Conservation (phyloP, 2,888 invertebrate genomes). For the Cistogaster globosa region DNA sequence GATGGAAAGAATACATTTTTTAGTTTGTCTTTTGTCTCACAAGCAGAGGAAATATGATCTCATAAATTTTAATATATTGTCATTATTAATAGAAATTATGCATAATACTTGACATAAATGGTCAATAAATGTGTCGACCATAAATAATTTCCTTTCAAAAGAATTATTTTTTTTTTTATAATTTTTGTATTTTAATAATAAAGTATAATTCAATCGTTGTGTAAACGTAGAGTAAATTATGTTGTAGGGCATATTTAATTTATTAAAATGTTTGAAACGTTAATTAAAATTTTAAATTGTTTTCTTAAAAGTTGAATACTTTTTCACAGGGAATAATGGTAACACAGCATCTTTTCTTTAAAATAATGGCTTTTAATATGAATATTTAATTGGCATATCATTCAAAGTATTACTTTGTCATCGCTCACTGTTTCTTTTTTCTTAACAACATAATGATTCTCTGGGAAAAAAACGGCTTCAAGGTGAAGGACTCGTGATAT, state of each 20-base stretch:
- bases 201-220: neutral
- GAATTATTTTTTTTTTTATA: conserved; percentile 1
- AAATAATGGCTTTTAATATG: too few species aligned
- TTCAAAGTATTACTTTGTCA: too few species aligned
- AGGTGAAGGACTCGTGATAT: too few species aligned
- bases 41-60: conserved; percentile 56
- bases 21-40: conserved; percentile 24
- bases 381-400: too few species aligned
- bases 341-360: too few species aligned
- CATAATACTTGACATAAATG: conserved; percentile 74
- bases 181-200: conserved; percentile 6
- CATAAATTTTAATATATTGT: conserved; percentile 70
- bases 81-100: conserved; percentile 75
- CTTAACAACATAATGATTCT: too few species aligned
- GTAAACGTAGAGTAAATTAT: neutral
- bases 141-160: conserved; percentile 67
- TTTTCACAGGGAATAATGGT: too few species aligned
- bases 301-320: too few species aligned
- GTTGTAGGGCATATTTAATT: conserved; percentile 32
- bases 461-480: too few species aligned
- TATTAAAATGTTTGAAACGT: conserved; percentile 7
- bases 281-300: too few species aligned
- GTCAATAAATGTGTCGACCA: conserved; percentile 74
- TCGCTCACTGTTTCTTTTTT: too few species aligned
- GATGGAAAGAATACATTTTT: neutral